Evolutionary conservation across 2,113 vertebrate species (phyloP).

Genomic region (Heterotilapia buettikoferi): DNA sequence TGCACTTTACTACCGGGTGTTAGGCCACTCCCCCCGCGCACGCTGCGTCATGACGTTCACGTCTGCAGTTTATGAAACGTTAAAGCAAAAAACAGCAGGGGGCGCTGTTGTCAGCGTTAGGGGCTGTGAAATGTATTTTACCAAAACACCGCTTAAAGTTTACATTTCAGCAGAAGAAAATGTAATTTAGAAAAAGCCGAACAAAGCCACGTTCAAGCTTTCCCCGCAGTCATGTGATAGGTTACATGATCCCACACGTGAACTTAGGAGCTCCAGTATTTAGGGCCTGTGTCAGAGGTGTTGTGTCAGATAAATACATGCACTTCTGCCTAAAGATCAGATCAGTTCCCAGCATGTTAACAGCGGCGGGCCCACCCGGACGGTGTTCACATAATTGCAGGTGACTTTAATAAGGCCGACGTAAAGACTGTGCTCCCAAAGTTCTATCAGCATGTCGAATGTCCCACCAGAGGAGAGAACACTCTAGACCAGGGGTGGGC

Average conservation of each 20-base stretch:
- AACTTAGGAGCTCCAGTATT: neutral
- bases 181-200: neutral
- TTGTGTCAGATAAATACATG: neutral
- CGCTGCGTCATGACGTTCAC: neutral
- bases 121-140: neutral
- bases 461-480: neutral
- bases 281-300: neutral
- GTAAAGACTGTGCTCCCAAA: neutral
- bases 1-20: slow-evolving; percentile 50
- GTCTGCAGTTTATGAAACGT: neutral
- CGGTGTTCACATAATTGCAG: neutral
- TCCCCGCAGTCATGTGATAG: neutral
- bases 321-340: neutral
- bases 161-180: neutral
- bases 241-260: neutral
- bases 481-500: neutral
- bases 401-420: neutral
- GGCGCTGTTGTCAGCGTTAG: neutral
- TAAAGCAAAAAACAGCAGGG: neutral
- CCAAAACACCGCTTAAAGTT: neutral
- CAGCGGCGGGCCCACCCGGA: neutral
- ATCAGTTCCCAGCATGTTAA: neutral
- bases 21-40: neutral
- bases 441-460: neutral
- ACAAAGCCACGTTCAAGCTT: neutral